Evolutionary conservation across 2,113 vertebrate genomes (phyloP).

Genomic region (Erpornis zantholeuca): DNA sequence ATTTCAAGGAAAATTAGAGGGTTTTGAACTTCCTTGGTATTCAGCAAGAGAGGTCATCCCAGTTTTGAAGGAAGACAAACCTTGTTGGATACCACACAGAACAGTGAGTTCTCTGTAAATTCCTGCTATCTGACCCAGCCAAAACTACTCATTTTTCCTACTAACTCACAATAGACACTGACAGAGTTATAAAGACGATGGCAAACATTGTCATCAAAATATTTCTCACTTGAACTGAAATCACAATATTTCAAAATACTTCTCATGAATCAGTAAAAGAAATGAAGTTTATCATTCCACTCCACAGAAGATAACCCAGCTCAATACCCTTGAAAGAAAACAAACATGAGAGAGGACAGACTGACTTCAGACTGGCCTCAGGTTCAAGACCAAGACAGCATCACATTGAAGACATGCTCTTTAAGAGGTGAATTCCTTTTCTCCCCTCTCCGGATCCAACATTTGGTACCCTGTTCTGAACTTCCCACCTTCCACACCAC

Average conservation of each 20-base stretch:
- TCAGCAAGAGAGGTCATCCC: not conserved
- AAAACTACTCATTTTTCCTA: not conserved
- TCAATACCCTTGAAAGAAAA: not conserved
- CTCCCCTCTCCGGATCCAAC: fast-evolving
- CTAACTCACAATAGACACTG: not conserved
- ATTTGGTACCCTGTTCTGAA: not conserved
- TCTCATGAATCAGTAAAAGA: not conserved
- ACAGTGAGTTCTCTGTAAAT: not conserved
- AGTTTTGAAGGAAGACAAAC: not conserved
- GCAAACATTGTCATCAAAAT: not conserved
- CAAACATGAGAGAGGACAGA: not conserved
- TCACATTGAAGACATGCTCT: fast-evolving
- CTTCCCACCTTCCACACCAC: not conserved
- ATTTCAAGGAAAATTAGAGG: constrained; percentile 30
- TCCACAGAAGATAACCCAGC: not conserved
- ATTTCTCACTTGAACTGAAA: not conserved
- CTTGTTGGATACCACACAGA: not conserved
- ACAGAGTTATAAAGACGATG: not conserved
- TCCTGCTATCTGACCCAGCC: not conserved
- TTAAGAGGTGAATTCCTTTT: not conserved
- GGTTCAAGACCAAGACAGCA: not conserved
- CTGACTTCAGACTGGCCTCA: not conserved
- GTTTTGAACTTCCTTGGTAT: not conserved
- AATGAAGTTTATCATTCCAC: not conserved
- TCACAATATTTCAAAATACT: not conserved